phyloP scores from a whole-genome alignment of 2,113 vertebrate genomes.

The Nannospalax galili region DNA sequence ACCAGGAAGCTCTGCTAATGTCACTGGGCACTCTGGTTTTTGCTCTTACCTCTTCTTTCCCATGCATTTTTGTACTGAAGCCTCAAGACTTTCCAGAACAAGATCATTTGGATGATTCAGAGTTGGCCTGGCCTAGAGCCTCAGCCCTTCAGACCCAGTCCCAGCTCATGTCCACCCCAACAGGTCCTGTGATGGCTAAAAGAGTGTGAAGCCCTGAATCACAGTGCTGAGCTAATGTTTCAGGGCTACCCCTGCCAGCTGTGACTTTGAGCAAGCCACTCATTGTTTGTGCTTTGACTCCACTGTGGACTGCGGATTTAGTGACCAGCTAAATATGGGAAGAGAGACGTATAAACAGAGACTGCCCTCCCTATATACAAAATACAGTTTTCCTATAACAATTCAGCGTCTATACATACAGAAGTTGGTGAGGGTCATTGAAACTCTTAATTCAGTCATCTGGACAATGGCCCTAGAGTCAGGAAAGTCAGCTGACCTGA shows the following conservation, averaged over 20 bases:
- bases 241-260: not conserved
- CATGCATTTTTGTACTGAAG: not conserved
- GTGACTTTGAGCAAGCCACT: not conserved
- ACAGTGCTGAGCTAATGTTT: not conserved
- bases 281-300: not conserved
- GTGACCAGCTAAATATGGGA: not conserved
- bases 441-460: not conserved
- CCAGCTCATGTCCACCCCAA: fast-evolving
- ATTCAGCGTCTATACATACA: not conserved
- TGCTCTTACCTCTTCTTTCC: no score
- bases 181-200: not conserved
- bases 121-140: not conserved
- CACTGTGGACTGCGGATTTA: no score
- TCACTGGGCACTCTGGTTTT: not conserved
- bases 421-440: not conserved
- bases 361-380: not conserved
- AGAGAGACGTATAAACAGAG: not conserved
- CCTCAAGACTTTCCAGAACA: not conserved
- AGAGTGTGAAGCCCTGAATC: not conserved
- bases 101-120: fast-evolving
- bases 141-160: not conserved
- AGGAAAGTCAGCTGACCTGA: not conserved
- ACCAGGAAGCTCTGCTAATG: fast-evolving
- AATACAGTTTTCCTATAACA: not conserved
- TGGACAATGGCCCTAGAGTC: not conserved